Evolutionary conservation across 2,888 invertebrate species (phyloP).

Genomic region (Pantelozetes paolii): DNA sequence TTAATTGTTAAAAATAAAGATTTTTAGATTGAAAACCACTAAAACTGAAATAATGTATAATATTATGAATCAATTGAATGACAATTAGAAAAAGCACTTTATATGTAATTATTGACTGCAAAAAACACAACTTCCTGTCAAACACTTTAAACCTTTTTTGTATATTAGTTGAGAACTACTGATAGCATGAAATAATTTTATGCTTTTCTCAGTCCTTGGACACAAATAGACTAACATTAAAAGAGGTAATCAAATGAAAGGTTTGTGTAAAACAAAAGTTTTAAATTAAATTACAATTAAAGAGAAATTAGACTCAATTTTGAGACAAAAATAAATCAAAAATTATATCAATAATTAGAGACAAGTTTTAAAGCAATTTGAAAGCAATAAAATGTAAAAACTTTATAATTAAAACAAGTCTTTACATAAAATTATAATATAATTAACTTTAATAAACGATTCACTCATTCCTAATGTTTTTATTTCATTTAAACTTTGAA

Average conservation of each 20-base stretch:
- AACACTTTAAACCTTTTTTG: constrained; percentile 8
- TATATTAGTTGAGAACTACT: neutral
- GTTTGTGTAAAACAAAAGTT: neutral
- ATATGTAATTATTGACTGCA: neutral
- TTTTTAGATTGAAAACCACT: neutral
- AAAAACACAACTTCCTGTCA: constrained; percentile 19
- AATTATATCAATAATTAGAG: too few species aligned
- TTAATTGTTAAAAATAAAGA: too few species aligned
- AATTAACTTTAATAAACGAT: too few species aligned
- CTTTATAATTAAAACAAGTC: too few species aligned
- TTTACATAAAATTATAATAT: too few species aligned
- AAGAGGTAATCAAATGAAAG: neutral
- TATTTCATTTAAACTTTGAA: too few species aligned
- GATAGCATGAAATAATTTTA: neutral
- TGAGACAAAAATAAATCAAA: too few species aligned
- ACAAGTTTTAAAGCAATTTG: too few species aligned
- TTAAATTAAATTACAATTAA: neutral
- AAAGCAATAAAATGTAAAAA: too few species aligned
- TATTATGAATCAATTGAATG: constrained; percentile 2
- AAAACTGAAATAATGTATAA: neutral
- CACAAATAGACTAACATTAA: neutral
- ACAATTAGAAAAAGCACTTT: constrained; percentile 1
- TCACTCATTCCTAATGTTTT: too few species aligned
- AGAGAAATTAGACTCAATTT: too few species aligned
- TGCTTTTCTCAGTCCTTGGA: neutral